Base-by-base conservation (phyloP, 2,888 invertebrate species). In the Pharmacophagus antenor region DNA sequence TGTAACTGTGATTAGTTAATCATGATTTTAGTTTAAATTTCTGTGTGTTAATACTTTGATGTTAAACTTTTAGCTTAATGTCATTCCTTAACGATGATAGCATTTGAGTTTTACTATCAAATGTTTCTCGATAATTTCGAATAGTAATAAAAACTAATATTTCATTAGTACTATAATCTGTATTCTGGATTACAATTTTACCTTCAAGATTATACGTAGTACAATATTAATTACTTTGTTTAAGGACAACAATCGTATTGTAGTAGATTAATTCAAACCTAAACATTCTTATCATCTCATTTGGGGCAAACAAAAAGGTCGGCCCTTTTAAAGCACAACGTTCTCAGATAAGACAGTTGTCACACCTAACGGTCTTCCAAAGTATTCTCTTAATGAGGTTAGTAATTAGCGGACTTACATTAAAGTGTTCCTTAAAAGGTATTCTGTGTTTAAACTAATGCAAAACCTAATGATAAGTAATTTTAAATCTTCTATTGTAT, bases 281-380 rank as follows among this genome's bases (percentile, higher is more conserved):
- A 18, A 44, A 17, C 17, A 44, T 3, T 10, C 5, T 44, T 44
- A 44, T 44, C 15, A 44, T 18, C 15, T 20, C 20, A 31, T 31
- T 50, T 31, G 42, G 42, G 18, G 18, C 18, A 52, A 21, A 51
- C n/a, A 23, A 20, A 54, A 27, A 46, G 46, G 27, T 54, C 46
- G 54, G 54, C 15, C 27, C 54, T 55, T 55, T 55, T 55, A 55
- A 55, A 21, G n/a, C 18, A 31, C 44, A 55, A 47, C 46, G 54
- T 27, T 18, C 20, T 15, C 18, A 25, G 52, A 46, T 55, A 55
- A 37, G 37, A 47, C n/a, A 10, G 44, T 55, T 47, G 54, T 44
- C 20, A 47, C 46, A 31, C 31, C 27, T 55, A 55, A 54, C 22
- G 6, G 54, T 55, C 20, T 46, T 55, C 54, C 25, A 46, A 31